These are phyloP conservation scores for Actenoides hombroni DNA, from an alignment of 2,113 vertebrate species.

Conservation along the genomic window DNA sequence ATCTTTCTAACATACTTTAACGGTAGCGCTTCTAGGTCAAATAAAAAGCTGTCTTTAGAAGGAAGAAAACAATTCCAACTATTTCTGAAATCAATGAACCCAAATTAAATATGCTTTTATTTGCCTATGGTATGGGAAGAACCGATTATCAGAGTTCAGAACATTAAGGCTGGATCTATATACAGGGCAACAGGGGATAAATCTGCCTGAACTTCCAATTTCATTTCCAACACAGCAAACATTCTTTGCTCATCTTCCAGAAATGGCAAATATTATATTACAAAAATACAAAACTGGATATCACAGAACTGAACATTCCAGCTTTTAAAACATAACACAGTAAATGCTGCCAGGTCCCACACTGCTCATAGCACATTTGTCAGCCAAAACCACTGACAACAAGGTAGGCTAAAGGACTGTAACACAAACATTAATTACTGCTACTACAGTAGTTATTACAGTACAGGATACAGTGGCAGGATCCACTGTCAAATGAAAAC, in stretches of 20 bases:
- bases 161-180: background rate
- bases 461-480: background rate
- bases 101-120: background rate
- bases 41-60: background rate
- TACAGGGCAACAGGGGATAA: background rate
- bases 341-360: background rate
- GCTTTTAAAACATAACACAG: background rate
- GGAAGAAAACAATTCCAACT: background rate
- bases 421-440: background rate
- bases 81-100: background rate
- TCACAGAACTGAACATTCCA: background rate
- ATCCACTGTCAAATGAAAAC: background rate
- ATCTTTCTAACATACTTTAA: background rate
- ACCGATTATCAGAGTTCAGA: background rate
- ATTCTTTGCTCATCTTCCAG: background rate
- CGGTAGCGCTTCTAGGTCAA: background rate
- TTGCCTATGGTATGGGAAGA: background rate
- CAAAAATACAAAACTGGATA: background rate
- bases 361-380: background rate
- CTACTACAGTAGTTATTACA: background rate
- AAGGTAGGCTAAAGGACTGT: background rate
- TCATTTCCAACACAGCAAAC: background rate
- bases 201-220: background rate
- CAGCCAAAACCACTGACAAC: background rate
- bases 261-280: background rate